A percentile compares a stretch with the other conserved stretches of the same genome.
Evolutionary conservation across 1,140 invertebrate species (phyloP).

Genomic region (Ruditapes philippinarum): DNA sequence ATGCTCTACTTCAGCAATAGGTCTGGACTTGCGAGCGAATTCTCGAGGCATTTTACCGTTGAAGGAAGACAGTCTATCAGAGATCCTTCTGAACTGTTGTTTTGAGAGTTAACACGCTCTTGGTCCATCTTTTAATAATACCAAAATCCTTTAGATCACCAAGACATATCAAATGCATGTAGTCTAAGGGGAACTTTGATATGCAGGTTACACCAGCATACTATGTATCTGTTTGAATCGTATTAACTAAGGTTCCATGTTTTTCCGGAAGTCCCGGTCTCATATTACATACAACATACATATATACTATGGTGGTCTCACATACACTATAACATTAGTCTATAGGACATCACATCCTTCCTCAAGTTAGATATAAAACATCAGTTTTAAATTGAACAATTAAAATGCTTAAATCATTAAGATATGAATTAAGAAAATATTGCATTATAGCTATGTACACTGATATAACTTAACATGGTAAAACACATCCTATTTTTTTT

Average conservation of each 20-base stretch:
- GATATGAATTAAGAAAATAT: not conserved
- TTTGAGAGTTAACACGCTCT: constrained; percentile 12
- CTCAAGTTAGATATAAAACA: too few species aligned
- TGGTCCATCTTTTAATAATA: constrained; percentile 73
- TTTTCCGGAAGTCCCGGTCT: not conserved
- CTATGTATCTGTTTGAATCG: not conserved
- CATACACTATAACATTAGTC: too few species aligned
- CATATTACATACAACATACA: too few species aligned
- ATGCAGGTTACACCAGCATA: constrained; percentile 80
- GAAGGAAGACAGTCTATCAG: constrained; percentile 46
- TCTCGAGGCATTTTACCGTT: constrained; percentile 78
- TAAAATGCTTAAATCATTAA: too few species aligned
- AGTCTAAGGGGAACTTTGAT: constrained; percentile 83
- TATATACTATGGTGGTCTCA: too few species aligned
- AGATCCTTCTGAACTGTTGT: constrained; percentile 61
- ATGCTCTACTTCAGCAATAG: constrained; percentile 79
- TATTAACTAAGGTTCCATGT: not conserved
- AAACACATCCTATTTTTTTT: not conserved
- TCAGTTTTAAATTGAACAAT: too few species aligned
- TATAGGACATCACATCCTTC: too few species aligned
- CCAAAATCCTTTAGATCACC: constrained; percentile 82
- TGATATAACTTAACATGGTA: not conserved
- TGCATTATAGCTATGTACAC: not conserved
- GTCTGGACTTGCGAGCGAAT: constrained; percentile 85
- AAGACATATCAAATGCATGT: constrained; percentile 86